These are phyloP conservation scores for Callocephalon fimbriatum DNA, from an alignment of 2,113 vertebrate genomes.

Conservation along the genomic window DNA sequence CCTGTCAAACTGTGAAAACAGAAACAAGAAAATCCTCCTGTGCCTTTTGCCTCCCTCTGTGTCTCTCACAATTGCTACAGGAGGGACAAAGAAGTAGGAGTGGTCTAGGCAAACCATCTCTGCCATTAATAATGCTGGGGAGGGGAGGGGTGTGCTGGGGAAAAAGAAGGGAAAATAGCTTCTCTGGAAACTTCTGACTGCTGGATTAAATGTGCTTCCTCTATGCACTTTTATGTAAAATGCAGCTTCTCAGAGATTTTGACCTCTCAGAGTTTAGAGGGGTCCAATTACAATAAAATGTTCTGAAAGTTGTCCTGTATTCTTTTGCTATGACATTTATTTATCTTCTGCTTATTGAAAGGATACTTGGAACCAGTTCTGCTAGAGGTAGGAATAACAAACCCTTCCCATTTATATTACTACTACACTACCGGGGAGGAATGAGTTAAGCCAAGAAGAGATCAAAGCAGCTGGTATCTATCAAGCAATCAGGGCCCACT, in stretches of 20 bases:
- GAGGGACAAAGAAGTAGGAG: background rate
- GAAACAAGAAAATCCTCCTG: background rate
- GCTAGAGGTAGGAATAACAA: background rate
- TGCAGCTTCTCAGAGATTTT: background rate
- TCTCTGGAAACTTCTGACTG: conserved; percentile 15
- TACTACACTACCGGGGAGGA: background rate
- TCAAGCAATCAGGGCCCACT: conserved; percentile 10
- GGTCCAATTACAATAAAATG: background rate
- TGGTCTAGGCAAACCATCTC: background rate
- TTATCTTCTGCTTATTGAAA: background rate
- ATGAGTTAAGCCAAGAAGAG: conserved; percentile 18
- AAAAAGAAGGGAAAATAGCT: background rate
- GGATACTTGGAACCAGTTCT: background rate
- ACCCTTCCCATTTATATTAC: background rate
- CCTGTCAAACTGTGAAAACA: background rate
- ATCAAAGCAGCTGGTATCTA: conserved; percentile 60
- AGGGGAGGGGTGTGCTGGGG: background rate
- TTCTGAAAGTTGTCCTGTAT: background rate
- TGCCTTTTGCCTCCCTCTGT: background rate
- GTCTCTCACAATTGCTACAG: background rate
- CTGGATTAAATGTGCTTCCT: background rate
- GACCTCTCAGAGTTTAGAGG: background rate
- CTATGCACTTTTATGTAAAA: background rate
- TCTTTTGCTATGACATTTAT: background rate
- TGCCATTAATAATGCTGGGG: background rate